phyloP scores from a whole-genome alignment of 2,797 vertebrate species.

The Falco rusticolus region DNA sequence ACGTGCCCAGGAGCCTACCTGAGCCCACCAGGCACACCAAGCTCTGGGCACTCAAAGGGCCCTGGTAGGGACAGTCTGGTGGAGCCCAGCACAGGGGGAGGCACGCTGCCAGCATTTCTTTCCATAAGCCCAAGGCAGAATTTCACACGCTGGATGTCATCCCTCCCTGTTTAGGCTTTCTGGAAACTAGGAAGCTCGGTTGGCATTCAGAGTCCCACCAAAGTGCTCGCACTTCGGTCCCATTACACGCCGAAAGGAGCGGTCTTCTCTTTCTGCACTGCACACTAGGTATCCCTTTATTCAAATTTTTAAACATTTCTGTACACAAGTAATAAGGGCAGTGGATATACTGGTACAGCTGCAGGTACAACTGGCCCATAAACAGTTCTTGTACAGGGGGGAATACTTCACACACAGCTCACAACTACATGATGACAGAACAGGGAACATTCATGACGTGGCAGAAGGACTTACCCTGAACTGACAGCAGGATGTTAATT shows the following conservation, averaged over 20 bases:
- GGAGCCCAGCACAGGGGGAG: too few relatives aligned
- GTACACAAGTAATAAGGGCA: neutral
- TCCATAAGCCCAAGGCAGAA: neutral
- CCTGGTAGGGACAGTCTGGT: neutral
- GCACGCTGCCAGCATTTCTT: neutral
- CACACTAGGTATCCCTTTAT: neutral
- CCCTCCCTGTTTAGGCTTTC: neutral
- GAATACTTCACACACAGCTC: neutral
- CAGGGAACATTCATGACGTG: fast-evolving
- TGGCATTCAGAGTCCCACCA: neutral
- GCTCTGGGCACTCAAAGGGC: fast-evolving
- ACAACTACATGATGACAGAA: fast-evolving
- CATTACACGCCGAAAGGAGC: neutral
- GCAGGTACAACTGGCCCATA: neutral
- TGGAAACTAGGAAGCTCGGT: neutral
- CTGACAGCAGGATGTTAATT: too few relatives aligned
- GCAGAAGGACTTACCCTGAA: neutral
- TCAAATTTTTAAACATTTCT: too few relatives aligned
- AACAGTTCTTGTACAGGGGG: fast-evolving
- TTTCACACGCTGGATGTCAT: neutral
- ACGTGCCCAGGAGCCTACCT: neutral
- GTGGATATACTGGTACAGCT: neutral
- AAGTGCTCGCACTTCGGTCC: neutral
- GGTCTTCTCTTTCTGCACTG: too few relatives aligned
- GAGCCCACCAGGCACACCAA: neutral